Evolutionary conservation across 2,113 vertebrate genomes (phyloP).

Genomic region (Rhombomys opimus): DNA sequence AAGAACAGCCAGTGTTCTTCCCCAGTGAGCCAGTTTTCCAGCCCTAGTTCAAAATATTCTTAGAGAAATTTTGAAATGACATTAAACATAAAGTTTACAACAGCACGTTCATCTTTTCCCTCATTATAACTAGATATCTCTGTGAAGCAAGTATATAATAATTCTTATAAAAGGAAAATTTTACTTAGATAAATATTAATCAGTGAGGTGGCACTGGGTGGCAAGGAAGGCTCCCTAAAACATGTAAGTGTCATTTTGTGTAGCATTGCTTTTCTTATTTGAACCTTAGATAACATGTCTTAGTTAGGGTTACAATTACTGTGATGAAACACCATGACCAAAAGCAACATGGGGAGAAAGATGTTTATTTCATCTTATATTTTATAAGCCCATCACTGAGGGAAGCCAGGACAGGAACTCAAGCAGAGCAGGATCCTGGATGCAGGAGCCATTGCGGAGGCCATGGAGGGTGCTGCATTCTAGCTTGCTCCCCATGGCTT

Average conservation of each 20-base stretch:
- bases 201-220: neutral
- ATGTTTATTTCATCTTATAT: neutral
- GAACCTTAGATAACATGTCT: neutral
- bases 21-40: neutral
- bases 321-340: neutral
- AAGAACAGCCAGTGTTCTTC: neutral
- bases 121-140: neutral
- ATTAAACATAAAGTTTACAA: neutral
- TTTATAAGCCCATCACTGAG: neutral
- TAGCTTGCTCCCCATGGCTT: neutral
- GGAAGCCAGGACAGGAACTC: neutral
- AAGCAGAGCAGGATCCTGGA: neutral
- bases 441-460: neutral
- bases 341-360: neutral
- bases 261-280: too few relatives aligned
- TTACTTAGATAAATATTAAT: neutral
- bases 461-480: too few relatives aligned
- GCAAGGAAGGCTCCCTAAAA: too few relatives aligned
- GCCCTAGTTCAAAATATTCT: neutral
- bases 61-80: conserved; percentile 7
- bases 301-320: neutral
- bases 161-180: neutral
- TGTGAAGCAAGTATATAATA: neutral
- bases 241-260: fast-evolving
- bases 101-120: neutral